Evolutionary conservation across 2,888 invertebrate species (phyloP), one percentile per base, ranked within the genome.

Genomic region (Idaea biselata): DNA sequence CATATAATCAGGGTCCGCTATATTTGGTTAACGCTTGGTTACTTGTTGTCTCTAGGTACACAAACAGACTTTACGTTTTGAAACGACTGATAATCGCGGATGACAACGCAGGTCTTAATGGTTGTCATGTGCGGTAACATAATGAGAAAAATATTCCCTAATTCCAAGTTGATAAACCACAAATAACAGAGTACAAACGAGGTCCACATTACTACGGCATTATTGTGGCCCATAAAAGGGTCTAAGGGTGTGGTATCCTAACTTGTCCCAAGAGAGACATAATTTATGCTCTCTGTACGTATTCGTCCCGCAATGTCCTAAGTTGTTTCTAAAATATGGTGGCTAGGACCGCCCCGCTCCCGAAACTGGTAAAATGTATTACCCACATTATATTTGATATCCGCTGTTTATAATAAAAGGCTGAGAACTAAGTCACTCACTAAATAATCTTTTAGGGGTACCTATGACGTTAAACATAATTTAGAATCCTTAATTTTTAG

Each of bases 211-310:
- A 75, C 73, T 71, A 70, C 72, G 73, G 73, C 75, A 76, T 78
- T 80, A 80, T 76, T 74, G 76, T 74, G 77, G 76, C 76, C 79
- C 80, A 82, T 84, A 85, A 84, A 83, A 82, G 86, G 83, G 83
- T 81, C 78, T 78, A 76, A 80, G 80, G 82, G 75, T 73, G 68
- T 74, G 74, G 71, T 69, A 73, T 73, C 72, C 79, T 81, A 80
- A 86, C 81, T 78, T 73, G 79, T 79, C 86, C 84, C 86, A 58
- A 55, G 82, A 63, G 81, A 81, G 70, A 71, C 80, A 82, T 86
- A 82, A 86, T 85, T 84, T 85, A 86, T 82, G 77, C 74, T 67
- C 72, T 68, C 73, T 63, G 61, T 73, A 69, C 73, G 70, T 73
- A 76, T 75, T 75, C 76, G 73, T 75, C 74, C 72, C 62, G 63